Evolutionary conservation across 2,888 invertebrate species (phyloP).

Genomic region (Xylota segnis): DNA sequence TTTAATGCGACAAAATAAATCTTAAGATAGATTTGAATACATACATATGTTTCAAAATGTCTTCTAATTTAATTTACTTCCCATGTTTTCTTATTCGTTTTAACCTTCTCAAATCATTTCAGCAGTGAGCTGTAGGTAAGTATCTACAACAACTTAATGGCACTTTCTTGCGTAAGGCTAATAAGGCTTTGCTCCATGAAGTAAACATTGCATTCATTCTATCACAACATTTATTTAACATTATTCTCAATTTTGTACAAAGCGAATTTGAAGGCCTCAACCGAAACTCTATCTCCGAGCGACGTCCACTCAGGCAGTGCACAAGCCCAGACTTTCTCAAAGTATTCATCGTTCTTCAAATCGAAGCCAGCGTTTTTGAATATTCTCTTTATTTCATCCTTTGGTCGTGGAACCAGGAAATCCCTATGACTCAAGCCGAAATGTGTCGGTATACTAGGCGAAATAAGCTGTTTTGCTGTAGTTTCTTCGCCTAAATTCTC

Average conservation of each 20-base stretch:
- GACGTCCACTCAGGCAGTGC: constrained; percentile 63
- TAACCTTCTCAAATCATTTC: background rate
- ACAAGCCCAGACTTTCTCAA: constrained; percentile 51
- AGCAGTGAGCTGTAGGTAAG: background rate
- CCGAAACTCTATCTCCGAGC: constrained; percentile 45
- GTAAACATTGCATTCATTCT: too few species aligned
- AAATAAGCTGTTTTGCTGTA: constrained; percentile 78
- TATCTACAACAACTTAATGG: too few species aligned
- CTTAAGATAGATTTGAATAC: constrained; percentile 48
- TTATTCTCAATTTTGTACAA: constrained; percentile 28
- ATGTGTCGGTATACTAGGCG: constrained; percentile 78
- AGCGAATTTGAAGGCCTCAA: constrained; percentile 72
- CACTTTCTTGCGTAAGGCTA: too few species aligned
- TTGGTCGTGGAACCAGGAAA: constrained; percentile 78
- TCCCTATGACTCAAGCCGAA: constrained; percentile 80
- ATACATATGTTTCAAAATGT: constrained; percentile 15
- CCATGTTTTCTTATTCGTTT: background rate
- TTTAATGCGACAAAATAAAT: constrained; percentile 48
- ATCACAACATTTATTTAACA: constrained; percentile 14
- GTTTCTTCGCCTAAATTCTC: constrained; percentile 74
- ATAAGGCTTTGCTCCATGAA: too few species aligned
- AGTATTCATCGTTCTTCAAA: constrained; percentile 31
- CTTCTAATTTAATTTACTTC: background rate
- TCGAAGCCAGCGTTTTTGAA: constrained; percentile 75
- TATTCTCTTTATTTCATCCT: constrained; percentile 78